Percentiles rank a stretch among this genome's conserved stretches.
phyloP scores from a whole-genome alignment of 2,797 vertebrate genomes.

The Chromis chromis region DNA sequence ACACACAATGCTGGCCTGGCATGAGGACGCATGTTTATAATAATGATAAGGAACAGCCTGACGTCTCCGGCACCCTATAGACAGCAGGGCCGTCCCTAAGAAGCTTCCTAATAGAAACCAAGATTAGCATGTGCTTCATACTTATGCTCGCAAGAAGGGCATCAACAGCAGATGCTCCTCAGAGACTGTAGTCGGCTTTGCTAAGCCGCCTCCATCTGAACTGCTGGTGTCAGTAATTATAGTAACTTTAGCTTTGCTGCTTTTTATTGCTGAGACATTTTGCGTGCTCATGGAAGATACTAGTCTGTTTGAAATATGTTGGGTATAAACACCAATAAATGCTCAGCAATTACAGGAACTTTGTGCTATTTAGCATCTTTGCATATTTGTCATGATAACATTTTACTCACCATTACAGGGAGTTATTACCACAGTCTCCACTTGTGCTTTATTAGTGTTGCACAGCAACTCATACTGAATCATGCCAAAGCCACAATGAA shows the following conservation, averaged over 20 bases:
- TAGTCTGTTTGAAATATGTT: conserved; percentile 1
- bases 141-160: conserved; percentile 29
- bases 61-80: conserved; percentile 26
- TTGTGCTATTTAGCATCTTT: conserved; percentile 4
- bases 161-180: conserved; percentile 46
- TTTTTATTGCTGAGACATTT: conserved; percentile 25
- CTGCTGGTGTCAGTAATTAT: conserved; percentile 47
- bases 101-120: conserved; percentile 31
- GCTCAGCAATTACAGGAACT: not conserved
- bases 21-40: conserved; percentile 32
- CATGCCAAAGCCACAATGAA: not conserved
- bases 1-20: conserved; percentile 17
- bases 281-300: not conserved
- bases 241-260: conserved; percentile 18
- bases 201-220: conserved; percentile 46
- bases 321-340: not conserved
- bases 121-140: conserved; percentile 54
- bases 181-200: conserved; percentile 30
- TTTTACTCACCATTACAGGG: no score
- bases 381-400: not conserved
- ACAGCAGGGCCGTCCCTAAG: conserved; percentile 31
- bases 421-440: not conserved
- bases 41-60: conserved; percentile 44
- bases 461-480: not conserved
- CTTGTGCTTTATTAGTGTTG: not conserved